phyloP scores from a whole-genome alignment of 2,113 vertebrate species.

The Xiphophorus couchianus region DNA sequence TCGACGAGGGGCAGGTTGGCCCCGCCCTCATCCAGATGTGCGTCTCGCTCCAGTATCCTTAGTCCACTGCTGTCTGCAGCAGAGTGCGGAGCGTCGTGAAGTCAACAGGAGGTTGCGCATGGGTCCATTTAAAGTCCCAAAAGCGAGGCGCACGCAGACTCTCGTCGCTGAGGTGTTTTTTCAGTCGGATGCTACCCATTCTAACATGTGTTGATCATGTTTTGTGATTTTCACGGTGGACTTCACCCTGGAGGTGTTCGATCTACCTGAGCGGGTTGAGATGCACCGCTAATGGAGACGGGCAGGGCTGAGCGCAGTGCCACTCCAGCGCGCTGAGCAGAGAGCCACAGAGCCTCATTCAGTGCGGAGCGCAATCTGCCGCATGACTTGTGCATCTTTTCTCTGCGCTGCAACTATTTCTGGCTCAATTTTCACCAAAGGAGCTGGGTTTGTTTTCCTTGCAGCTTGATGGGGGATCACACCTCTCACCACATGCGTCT shows the following conservation, averaged over 20 bases:
- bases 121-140: conserved; percentile 12
- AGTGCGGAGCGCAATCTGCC: conserved; percentile 32
- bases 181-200: not conserved
- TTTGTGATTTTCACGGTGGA: conserved; percentile 17
- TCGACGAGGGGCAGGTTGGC: conserved; percentile 34
- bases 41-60: conserved; percentile 36
- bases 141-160: not conserved
- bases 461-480: conserved; percentile 43
- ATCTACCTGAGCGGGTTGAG: conserved; percentile 48
- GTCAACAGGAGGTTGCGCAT: conserved; percentile 54
- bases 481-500: conserved; percentile 48
- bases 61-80: conserved; percentile 48
- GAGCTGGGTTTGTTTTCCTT: conserved; percentile 7
- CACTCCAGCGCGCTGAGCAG: conserved; percentile 44
- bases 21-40: conserved; percentile 76
- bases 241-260: conserved; percentile 5
- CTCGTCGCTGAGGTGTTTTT: not conserved
- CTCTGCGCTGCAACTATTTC: conserved; percentile 7
- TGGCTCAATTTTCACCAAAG: not conserved
- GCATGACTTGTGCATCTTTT: conserved; percentile 34
- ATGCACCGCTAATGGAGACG: conserved; percentile 50
- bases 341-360: conserved; percentile 15
- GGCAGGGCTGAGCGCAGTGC: conserved; percentile 41
- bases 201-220: conserved; percentile 18
- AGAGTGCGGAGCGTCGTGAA: conserved; percentile 47